Evolutionary conservation across 2,797 vertebrate species (phyloP), one percentile per base, ranked within the genome.

Genomic region (Xerus rutilus): DNA sequence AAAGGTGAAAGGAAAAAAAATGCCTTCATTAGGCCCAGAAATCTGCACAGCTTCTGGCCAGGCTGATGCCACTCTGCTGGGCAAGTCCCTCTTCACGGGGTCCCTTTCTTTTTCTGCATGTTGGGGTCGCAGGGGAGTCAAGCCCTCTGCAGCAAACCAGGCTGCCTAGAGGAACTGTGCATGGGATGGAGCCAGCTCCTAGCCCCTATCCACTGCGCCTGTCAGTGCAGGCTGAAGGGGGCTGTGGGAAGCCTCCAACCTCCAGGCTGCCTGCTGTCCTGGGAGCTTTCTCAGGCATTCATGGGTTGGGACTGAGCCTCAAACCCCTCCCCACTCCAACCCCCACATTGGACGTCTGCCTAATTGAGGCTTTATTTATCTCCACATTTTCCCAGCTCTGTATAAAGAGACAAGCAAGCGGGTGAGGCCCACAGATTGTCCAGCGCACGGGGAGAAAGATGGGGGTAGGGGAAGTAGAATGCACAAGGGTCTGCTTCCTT

Each of bases 341-440:
- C 54, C 35, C 52, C 54, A 0, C n/a, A 87, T 93, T 98, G 98
- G 98, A 97, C 0, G 62, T 74, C 89, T 93, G 98, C 98, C 98
- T 98, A 98, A 98, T 98, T 98, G 98, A 84, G 77, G 96, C 98
- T 98, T 98, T 98, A 97, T 98, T 98, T 98, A 97, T 98, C 97
- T 88, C 96, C 97, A 88, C 93, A 93, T 98, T 98, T 98, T 98
- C 98, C 98, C 98, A 98, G 97, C 98, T 95, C 96, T 88, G 72
- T n/a, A 65, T 89, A 83, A 83, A 93, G 94, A 94, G 89, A 96
- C 94, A 90, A 67, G 81, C 83, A 92, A 94, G 84, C 74, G 83
- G 85, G 64, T 21, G 67, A 97, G 93, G 59, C 76, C 49, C 35
- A 76, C 23, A 23, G 54, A 23, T 1, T 64, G 92, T 96, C 85